These are phyloP conservation scores for Myzus persicae DNA, from an alignment of 1,140 invertebrate genomes.

Conservation along the genomic window DNA sequence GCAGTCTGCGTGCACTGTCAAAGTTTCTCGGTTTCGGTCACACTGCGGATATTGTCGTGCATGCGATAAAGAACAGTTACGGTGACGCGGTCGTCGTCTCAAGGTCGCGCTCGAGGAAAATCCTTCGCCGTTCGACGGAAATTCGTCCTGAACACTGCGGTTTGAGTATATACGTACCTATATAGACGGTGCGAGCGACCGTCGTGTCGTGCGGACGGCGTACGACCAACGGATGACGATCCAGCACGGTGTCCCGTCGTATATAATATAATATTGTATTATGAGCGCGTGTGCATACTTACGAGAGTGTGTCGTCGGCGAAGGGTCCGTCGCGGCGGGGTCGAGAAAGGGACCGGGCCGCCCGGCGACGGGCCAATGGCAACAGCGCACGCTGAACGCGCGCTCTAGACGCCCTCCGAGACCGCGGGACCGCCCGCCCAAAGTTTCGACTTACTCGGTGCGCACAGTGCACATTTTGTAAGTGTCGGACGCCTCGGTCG, in stretches of 20 bases:
- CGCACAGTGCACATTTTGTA: too few relatives aligned
- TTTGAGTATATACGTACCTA: neutral
- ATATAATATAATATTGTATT: neutral
- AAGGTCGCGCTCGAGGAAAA: too few relatives aligned
- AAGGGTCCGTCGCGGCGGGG: neutral
- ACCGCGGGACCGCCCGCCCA: conserved; percentile 32
- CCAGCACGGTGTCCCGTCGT: neutral
- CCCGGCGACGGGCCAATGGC: conserved; percentile 19
- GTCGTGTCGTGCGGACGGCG: neutral
- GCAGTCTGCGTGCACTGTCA: too few relatives aligned
- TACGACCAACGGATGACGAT: neutral
- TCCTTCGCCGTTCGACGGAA: too few relatives aligned
- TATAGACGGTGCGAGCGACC: neutral
- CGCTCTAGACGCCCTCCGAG: conserved; percentile 35
- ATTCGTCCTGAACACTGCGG: too few relatives aligned
- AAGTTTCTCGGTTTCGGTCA: too few relatives aligned
- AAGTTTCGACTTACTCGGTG: neutral
- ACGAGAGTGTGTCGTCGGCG: neutral
- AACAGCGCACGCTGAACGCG: neutral
- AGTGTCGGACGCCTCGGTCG: neutral
- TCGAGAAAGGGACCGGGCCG: conserved; percentile 39
- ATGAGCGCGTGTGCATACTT: neutral
- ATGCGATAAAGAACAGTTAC: too few relatives aligned
- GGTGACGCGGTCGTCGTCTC: too few relatives aligned
- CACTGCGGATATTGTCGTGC: too few relatives aligned